Percentiles rank a stretch among this genome's conserved stretches.
phyloP scores from a whole-genome alignment of 1,140 invertebrate species.

The Myzus persicae region DNA sequence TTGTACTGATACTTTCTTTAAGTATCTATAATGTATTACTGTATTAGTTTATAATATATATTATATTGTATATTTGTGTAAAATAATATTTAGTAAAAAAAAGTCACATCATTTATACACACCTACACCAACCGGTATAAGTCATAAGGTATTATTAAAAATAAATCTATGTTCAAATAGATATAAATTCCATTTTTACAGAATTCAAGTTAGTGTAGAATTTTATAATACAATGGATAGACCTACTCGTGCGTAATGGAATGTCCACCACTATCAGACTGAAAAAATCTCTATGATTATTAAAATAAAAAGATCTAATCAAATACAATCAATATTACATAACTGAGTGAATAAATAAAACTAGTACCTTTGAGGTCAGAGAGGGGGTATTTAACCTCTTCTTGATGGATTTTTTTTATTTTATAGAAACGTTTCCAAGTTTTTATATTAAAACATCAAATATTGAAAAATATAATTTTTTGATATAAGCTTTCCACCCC shows the following conservation, averaged over 20 bases:
- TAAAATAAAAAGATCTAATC: not conserved
- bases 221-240: not conserved
- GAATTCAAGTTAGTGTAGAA: not conserved
- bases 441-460: too few relatives aligned
- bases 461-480: too few relatives aligned
- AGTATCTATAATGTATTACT: not conserved
- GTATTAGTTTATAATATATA: too few relatives aligned
- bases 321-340: not conserved
- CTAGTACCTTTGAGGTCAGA: too few relatives aligned
- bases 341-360: not conserved
- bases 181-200: not conserved
- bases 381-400: too few relatives aligned
- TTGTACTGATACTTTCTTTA: not conserved
- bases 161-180: not conserved
- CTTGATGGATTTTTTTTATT: too few relatives aligned
- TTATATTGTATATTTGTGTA: too few relatives aligned
- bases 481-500: too few relatives aligned
- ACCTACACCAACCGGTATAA: not conserved
- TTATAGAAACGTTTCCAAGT: too few relatives aligned
- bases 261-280: not conserved
- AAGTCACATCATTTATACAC: not conserved
- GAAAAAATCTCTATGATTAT: not conserved
- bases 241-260: not conserved
- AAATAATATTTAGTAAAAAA: not conserved
- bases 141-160: not conserved